phyloP scores from a whole-genome alignment of 2,797 vertebrate genomes.

The Florisuga fusca region DNA sequence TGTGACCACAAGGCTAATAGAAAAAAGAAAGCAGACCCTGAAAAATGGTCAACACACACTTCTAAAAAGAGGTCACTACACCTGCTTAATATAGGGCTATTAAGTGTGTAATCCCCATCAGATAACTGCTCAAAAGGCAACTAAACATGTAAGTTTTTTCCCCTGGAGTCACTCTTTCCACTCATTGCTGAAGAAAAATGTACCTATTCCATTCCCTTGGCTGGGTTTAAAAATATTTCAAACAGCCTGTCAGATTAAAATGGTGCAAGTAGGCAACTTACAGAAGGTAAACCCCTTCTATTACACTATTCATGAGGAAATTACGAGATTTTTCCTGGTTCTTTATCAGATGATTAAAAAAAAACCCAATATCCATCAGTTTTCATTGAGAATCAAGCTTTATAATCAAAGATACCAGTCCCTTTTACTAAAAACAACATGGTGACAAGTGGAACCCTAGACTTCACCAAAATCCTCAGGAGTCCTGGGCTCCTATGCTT shows the following conservation, averaged over 20 bases:
- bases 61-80: not conserved
- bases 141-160: not conserved
- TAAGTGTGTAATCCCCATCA: not conserved
- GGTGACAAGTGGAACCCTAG: not conserved
- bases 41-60: not conserved
- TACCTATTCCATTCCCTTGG: constrained; percentile 1
- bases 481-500: not conserved
- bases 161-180: not conserved
- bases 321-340: not conserved
- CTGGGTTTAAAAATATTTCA: constrained; percentile 32
- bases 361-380: not conserved
- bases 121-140: not conserved
- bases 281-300: not conserved
- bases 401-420: not conserved
- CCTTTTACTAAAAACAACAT: not conserved
- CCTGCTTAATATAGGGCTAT: not conserved
- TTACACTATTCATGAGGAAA: not conserved
- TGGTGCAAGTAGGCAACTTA: not conserved
- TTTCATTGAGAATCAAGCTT: not conserved
- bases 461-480: not conserved
- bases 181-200: not conserved
- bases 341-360: not conserved
- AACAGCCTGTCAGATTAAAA: not conserved
- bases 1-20: not conserved
- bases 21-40: not conserved